Evolutionary conservation across 2,888 invertebrate genomes (phyloP).

Genomic region (Patella ulyssiponensis): DNA sequence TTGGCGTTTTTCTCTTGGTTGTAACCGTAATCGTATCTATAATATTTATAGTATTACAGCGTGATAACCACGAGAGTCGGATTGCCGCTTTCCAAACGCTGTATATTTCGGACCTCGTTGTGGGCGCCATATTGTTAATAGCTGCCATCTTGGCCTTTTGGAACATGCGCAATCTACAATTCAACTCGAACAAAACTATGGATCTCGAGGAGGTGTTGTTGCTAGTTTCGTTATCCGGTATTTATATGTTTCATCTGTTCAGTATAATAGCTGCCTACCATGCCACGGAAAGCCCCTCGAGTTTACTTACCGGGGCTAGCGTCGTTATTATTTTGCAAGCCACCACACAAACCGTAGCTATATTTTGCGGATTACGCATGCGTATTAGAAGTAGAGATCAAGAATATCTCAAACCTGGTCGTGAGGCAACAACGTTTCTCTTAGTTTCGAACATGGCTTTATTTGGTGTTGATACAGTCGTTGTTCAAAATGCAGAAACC

Average conservation of each 20-base stretch:
- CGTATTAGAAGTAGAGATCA: not conserved
- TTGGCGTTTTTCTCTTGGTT: not conserved
- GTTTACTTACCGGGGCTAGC: not conserved
- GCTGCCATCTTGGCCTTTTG: not conserved
- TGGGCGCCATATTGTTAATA: not conserved
- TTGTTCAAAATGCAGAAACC: not conserved
- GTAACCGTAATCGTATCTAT: not conserved
- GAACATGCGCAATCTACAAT: not conserved
- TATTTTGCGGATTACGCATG: slow-evolving; percentile 1
- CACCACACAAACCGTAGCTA: not conserved
- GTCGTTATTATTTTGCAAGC: not conserved
- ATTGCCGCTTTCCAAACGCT: not conserved
- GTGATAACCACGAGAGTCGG: not conserved
- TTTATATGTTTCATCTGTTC: not conserved
- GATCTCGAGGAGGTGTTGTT: not conserved
- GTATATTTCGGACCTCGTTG: not conserved
- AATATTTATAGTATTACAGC: not conserved
- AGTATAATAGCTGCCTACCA: not conserved
- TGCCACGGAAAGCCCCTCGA: not conserved
- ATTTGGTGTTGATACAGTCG: not conserved
- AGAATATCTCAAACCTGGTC: not conserved
- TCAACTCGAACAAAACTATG: not conserved
- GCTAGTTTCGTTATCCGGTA: not conserved
- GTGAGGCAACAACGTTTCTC: not conserved
- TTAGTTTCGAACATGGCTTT: not conserved